These are phyloP conservation scores for Acestrorhynchus altus DNA, from an alignment of 2,797 vertebrate genomes.

Conservation along the genomic window DNA sequence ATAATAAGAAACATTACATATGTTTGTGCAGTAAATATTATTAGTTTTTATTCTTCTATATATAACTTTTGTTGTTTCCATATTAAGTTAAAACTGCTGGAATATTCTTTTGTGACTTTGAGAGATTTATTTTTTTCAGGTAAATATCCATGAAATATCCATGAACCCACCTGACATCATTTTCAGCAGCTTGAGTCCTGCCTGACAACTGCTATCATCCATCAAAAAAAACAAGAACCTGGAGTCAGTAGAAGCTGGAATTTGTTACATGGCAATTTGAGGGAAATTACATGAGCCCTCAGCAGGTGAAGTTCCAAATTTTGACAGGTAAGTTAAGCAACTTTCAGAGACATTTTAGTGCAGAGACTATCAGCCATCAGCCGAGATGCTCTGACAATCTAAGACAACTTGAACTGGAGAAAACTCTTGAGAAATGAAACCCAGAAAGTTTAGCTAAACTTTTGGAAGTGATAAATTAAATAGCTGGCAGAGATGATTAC, in stretches of 20 bases:
- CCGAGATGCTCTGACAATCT: neutral
- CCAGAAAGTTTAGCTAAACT: neutral
- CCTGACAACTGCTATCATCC: neutral
- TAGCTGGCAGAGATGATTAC: neutral
- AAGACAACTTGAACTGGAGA: neutral
- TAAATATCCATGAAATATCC: no score
- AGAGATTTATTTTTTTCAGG: no score
- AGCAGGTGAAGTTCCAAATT: neutral
- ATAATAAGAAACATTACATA: no score
- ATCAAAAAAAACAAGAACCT: neutral
- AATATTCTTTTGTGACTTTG: no score
- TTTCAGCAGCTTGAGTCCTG: neutral
- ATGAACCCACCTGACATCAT: neutral
- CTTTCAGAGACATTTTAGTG: neutral
- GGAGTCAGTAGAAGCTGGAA: neutral
- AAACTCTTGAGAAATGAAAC: neutral
- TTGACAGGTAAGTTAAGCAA: neutral
- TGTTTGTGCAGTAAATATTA: no score
- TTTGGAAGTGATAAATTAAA: neutral
- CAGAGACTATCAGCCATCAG: neutral
- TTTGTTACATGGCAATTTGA: neutral
- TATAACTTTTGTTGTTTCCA: no score
- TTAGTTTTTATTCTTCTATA: no score
- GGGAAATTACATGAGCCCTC: neutral
- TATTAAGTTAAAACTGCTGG: no score